Evolutionary conservation across 2,113 vertebrate species (phyloP).

Genomic region (Gasterosteus aculeatus): DNA sequence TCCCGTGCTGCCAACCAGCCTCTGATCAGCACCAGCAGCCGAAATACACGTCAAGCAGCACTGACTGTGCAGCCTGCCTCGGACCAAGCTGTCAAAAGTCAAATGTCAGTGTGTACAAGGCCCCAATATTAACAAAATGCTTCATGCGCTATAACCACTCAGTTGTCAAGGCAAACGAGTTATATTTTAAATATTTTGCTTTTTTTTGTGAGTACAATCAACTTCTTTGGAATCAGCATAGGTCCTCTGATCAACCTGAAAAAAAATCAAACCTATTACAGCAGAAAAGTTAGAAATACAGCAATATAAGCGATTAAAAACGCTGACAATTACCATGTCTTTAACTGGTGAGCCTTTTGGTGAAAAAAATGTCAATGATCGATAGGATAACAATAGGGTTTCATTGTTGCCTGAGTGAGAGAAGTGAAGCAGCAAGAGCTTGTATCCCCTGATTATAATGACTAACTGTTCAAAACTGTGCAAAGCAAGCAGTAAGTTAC

Average conservation of each 20-base stretch:
- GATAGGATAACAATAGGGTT: not conserved
- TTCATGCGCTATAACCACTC: not conserved
- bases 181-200: not conserved
- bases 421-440: not conserved
- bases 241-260: not conserved
- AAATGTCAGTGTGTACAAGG: not conserved
- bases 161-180: not conserved
- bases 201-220: not conserved
- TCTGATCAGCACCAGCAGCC: constrained; percentile 3
- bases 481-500: constrained; percentile 1
- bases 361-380: not conserved
- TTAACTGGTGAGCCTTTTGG: not conserved
- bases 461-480: not conserved
- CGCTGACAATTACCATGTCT: not conserved
- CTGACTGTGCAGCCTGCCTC: not conserved
- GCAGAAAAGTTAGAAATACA: not conserved
- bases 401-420: not conserved
- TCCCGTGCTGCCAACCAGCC: not conserved
- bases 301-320: not conserved
- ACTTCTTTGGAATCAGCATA: not conserved
- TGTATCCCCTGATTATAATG: not conserved
- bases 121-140: not conserved
- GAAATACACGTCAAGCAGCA: not conserved
- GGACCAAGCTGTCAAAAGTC: not conserved
- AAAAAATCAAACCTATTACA: not conserved